These are phyloP conservation scores for Dendrolimus kikuchii DNA, from an alignment of 1,140 invertebrate genomes.

Conservation along the genomic window DNA sequence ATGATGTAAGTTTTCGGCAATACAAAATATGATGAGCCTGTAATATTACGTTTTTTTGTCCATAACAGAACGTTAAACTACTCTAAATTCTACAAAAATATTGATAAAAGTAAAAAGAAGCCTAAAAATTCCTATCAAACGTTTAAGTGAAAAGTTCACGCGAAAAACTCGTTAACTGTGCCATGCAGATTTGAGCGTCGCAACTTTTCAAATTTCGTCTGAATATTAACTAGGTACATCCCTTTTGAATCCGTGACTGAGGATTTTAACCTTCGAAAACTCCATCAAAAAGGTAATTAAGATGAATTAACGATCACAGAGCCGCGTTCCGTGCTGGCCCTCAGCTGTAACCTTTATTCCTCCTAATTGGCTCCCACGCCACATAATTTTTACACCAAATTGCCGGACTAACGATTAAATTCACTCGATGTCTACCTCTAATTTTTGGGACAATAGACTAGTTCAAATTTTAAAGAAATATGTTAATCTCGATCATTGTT, in stretches of 20 bases:
- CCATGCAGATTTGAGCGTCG: constrained; percentile 4
- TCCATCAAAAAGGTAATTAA: constrained; percentile 48
- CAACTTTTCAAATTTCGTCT: constrained; percentile 18
- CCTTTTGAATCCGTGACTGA: constrained; percentile 26
- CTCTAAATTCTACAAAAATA: no score
- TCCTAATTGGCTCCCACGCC: constrained; percentile 37
- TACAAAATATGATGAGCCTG: no score
- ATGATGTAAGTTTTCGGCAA: no score
- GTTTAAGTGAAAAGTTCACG: no score
- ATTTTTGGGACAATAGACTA: constrained; percentile 55
- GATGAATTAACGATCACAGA: constrained; percentile 42
- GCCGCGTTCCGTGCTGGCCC: constrained; percentile 16
- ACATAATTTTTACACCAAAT: constrained; percentile 47
- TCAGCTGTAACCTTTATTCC: constrained; percentile 18
- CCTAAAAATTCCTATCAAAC: no score
- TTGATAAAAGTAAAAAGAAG: no score
- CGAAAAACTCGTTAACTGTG: neutral
- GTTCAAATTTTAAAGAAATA: constrained; percentile 50
- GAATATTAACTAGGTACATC: constrained; percentile 28
- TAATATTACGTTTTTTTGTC: no score
- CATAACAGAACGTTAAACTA: no score
- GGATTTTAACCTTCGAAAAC: constrained; percentile 24
- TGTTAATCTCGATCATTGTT: constrained; percentile 56
- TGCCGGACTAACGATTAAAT: constrained; percentile 36
- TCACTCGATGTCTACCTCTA: constrained; percentile 39